Evolutionary conservation across 1,140 invertebrate genomes (phyloP).

Genomic region (Anastrepha ludens): DNA sequence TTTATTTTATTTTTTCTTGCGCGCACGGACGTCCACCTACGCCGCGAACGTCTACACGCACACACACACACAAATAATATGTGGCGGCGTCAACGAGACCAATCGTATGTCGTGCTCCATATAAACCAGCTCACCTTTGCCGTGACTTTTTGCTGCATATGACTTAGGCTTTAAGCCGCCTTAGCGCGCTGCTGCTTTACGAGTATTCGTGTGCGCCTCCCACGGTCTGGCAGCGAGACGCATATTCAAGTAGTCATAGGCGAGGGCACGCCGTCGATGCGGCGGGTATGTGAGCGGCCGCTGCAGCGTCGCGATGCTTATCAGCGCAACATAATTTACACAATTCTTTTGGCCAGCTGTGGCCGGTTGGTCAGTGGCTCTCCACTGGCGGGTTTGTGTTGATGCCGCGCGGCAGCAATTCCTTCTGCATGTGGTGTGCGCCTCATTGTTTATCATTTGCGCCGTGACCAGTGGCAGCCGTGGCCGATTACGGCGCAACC

Average conservation of each 20-base stretch:
- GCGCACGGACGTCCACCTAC: not conserved
- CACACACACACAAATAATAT: not conserved
- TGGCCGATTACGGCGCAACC: not conserved
- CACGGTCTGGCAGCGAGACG: not conserved
- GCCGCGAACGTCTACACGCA: not conserved
- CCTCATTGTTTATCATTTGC: conserved; percentile 38
- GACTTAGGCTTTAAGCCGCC: not conserved
- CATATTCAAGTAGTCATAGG: not conserved
- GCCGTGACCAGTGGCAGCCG: conserved; percentile 21
- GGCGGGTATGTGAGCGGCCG: conserved; percentile 15
- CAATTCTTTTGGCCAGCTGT: conserved; percentile 44
- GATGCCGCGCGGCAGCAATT: not conserved
- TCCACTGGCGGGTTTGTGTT: not conserved
- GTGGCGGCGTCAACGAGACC: conserved; percentile 12
- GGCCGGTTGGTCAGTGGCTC: not conserved
- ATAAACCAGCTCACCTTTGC: conserved; percentile 14
- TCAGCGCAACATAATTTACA: conserved; percentile 45
- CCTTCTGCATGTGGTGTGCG: not conserved
- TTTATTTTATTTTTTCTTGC: not conserved
- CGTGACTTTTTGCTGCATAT: not conserved
- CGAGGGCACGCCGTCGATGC: not conserved
- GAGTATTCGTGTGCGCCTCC: not conserved
- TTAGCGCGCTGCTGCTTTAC: not conserved
- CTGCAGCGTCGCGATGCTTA: conserved; percentile 23
- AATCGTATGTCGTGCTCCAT: conserved; percentile 19